These are phyloP conservation scores for Macropus fuliginosus DNA, from an alignment of 2,797 vertebrate species.

Conservation along the genomic window DNA sequence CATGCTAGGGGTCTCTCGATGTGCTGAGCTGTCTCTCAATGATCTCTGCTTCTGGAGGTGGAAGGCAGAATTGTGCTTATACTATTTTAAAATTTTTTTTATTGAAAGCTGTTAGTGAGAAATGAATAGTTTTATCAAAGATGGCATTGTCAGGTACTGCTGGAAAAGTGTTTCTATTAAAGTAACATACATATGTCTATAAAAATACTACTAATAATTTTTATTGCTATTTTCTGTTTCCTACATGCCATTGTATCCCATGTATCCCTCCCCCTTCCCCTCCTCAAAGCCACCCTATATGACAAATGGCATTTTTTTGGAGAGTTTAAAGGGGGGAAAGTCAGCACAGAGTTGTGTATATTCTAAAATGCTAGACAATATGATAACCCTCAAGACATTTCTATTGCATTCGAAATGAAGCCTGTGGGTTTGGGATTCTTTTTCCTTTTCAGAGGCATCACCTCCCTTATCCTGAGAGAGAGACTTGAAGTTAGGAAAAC, in stretches of 20 bases:
- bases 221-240: neutral
- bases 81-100: neutral
- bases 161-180: slow-evolving; percentile 70
- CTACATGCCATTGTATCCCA: neutral
- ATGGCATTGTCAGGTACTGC: slow-evolving; percentile 71
- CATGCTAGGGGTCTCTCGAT: neutral
- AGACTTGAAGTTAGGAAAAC: neutral
- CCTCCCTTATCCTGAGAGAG: neutral
- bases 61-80: neutral
- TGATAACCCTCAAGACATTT: neutral
- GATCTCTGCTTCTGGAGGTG: neutral
- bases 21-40: neutral
- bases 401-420: neutral
- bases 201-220: neutral
- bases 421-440: neutral
- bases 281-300: neutral
- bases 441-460: neutral
- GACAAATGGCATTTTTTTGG: neutral
- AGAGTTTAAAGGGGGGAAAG: neutral
- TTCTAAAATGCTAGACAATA: neutral
- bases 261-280: neutral
- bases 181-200: slow-evolving; percentile 60
- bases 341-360: neutral
- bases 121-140: slow-evolving; percentile 58
- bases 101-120: slow-evolving; percentile 54